Evolutionary conservation across 2,797 vertebrate genomes (phyloP).

Genomic region (Sandelia bainsii): DNA sequence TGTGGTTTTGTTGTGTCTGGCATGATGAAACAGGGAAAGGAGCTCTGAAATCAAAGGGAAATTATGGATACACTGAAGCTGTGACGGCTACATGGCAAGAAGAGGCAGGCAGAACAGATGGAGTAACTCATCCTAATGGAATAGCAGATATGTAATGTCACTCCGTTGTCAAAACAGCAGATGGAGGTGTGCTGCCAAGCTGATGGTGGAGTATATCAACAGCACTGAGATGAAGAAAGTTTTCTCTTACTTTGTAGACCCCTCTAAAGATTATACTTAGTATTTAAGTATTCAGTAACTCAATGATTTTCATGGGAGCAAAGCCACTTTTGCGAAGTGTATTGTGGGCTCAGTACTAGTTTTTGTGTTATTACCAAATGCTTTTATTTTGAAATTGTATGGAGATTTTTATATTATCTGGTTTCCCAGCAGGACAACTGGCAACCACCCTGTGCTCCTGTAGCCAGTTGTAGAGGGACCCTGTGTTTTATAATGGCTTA

Average conservation of each 20-base stretch:
- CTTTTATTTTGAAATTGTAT: background rate
- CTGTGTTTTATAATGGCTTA: no score
- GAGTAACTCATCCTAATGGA: slow-evolving; percentile 63
- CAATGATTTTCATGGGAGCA: slow-evolving; percentile 3
- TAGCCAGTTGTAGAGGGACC: no score
- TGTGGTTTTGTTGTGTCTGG: slow-evolving; percentile 39
- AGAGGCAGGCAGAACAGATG: slow-evolving; percentile 77
- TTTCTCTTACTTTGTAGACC: slow-evolving; percentile 23
- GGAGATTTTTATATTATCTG: no score
- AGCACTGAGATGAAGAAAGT: slow-evolving; percentile 36
- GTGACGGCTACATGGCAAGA: slow-evolving; percentile 30
- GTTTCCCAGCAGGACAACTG: no score
- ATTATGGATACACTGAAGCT: slow-evolving; percentile 66
- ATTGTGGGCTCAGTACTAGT: background rate
- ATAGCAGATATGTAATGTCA: slow-evolving; percentile 61
- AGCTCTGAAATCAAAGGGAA: slow-evolving; percentile 69
- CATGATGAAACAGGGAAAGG: slow-evolving; percentile 45
- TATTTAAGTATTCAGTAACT: background rate
- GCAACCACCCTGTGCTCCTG: no score
- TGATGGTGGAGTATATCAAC: slow-evolving; percentile 24
- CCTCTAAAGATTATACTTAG: background rate
- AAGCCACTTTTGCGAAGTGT: background rate
- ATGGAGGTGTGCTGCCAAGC: slow-evolving; percentile 73
- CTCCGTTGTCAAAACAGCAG: slow-evolving; percentile 77
- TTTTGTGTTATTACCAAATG: background rate